Base-by-base conservation (phyloP, 2,113 vertebrate species). In the Phyllostomus discolor region DNA sequence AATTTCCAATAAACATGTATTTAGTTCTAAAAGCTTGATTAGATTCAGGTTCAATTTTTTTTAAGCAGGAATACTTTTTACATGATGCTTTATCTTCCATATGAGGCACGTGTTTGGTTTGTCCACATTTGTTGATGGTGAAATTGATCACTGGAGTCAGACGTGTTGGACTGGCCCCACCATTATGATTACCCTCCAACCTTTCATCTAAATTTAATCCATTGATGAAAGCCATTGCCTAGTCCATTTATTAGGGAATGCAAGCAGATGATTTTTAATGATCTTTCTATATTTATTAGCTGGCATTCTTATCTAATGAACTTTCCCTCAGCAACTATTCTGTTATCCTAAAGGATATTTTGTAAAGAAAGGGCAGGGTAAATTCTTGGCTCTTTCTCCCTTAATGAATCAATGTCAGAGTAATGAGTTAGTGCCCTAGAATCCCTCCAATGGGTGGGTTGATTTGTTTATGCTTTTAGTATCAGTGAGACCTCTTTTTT, bases 311-410 rank as follows among this genome's bases (percentile, higher is more conserved):
- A 64, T 16, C 46, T 78, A 67, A 92, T 72, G 50, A 90, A 73
- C 15, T 66, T 92, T 79, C 31, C 10, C 22, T 78, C 35, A 52
- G 41, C 22, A 87, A 64, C 24, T 87, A 46, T 50, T 90, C 88
- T 94, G 43, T 82, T 94, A 67, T 54, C 14, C 43, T 52, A 35
- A 92, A 87, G 52, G 62, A 73, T 64, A 52, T 90, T 92, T 92
- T 90, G 7, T 96, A 94, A 96, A 73, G 89, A 73, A 62, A 92
- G n/a, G 38, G 3, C 17, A 90, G 75, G 48, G 69, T 88, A 79
- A 83, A 83, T 66, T 83, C 38, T 66, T 92, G 62, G 78, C 33
- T 82, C 3, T 64, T 91, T 96, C 73, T 33, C 17, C n/a, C 15
- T 85, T 70, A 91, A 62, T 59, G 52, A 70, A 87, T 78, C 50